phyloP scores from a whole-genome alignment of 2,797 vertebrate species.

The Tadarida brasiliensis region DNA sequence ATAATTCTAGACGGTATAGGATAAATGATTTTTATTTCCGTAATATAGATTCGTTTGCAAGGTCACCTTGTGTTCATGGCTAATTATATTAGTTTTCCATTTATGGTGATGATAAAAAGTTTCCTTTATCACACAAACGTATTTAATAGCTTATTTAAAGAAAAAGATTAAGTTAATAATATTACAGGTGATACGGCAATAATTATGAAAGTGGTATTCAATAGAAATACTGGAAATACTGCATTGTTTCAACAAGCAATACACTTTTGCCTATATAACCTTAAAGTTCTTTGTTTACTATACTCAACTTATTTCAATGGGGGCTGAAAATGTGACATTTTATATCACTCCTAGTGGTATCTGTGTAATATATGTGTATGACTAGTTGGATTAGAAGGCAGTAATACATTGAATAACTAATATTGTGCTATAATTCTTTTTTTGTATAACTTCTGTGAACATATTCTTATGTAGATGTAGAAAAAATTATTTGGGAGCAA shows the following conservation, averaged over 20 bases:
- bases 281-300: slow-evolving; percentile 27
- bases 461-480: background rate
- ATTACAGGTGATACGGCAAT: background rate
- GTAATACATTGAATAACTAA: background rate
- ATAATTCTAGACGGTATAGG: background rate
- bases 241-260: background rate
- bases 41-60: background rate
- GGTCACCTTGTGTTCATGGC: background rate
- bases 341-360: background rate
- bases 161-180: background rate
- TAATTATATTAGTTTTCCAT: background rate
- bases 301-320: background rate
- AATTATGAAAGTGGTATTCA: slow-evolving; percentile 11
- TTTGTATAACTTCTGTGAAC: background rate
- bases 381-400: background rate
- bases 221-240: slow-evolving; percentile 41
- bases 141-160: slow-evolving; percentile 44
- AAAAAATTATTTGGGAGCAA: background rate
- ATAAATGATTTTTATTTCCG: slow-evolving; percentile 37
- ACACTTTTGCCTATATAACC: background rate
- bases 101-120: background rate
- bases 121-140: slow-evolving; percentile 35
- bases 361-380: background rate
- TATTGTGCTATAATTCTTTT: background rate
- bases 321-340: background rate